Percentiles rank a stretch among this genome's conserved stretches.
Evolutionary conservation across 2,797 vertebrate species (phyloP).

Genomic region (Lutjanus argentimaculatus): DNA sequence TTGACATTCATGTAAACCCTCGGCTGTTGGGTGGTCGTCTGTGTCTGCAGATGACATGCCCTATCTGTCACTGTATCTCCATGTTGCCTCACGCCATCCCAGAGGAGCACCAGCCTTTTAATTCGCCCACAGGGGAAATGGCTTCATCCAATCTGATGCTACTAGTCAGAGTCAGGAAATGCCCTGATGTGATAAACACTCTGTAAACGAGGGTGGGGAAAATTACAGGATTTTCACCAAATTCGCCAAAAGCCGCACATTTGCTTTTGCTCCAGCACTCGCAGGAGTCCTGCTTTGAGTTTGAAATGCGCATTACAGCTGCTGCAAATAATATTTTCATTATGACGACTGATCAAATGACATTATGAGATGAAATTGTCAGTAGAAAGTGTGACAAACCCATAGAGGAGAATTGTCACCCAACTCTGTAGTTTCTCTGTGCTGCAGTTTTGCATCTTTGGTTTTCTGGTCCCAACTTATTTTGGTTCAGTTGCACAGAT

Average conservation of each 20-base stretch:
- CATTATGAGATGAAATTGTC: background rate
- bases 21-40: constrained; percentile 57
- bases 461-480: background rate
- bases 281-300: background rate
- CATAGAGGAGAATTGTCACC: background rate
- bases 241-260: constrained; percentile 56
- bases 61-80: constrained; percentile 59
- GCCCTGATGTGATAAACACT: constrained; percentile 67
- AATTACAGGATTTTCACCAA: constrained; percentile 54
- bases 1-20: background rate
- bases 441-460: background rate
- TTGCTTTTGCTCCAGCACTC: constrained; percentile 15
- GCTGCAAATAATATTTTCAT: background rate
- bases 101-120: constrained; percentile 54
- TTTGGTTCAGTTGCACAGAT: background rate
- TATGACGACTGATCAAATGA: background rate
- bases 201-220: constrained; percentile 59
- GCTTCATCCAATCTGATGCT: constrained; percentile 77
- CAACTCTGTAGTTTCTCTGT: background rate
- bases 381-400: background rate
- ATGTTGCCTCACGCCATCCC: constrained; percentile 42
- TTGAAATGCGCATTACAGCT: background rate
- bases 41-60: constrained; percentile 34
- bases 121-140: constrained; percentile 73
- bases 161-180: constrained; percentile 76